A percentile compares a stretch with the other conserved stretches of the same genome.
Conservation (phyloP, 92 coral and sea anemone species). For the Porites cylindrica region DNA sequence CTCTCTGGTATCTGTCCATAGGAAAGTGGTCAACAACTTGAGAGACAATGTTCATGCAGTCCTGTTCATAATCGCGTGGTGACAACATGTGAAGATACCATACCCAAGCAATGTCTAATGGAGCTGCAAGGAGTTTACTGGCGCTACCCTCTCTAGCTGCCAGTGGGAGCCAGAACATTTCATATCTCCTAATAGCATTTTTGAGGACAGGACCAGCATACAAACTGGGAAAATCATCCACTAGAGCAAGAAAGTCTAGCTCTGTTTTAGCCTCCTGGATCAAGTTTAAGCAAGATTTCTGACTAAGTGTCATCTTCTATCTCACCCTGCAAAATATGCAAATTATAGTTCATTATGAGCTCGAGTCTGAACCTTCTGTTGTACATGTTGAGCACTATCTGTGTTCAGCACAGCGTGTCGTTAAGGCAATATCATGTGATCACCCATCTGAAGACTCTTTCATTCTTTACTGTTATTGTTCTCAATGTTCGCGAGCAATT, state of each 20-base stretch:
- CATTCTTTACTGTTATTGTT: no score
- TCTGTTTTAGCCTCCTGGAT: slow-evolving; percentile 38
- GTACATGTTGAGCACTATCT: no score
- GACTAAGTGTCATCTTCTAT: no score
- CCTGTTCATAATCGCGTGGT: slow-evolving; percentile 34
- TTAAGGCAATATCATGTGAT: no score
- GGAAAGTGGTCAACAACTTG: slow-evolving; percentile 53
- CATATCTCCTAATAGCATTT: slow-evolving; percentile 65
- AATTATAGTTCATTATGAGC: no score
- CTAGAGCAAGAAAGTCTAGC: slow-evolving; percentile 45
- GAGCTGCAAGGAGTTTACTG: slow-evolving; percentile 26
- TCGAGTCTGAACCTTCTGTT: no score
- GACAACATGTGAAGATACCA: slow-evolving; percentile 50
- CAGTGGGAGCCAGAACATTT: slow-evolving; percentile 64
- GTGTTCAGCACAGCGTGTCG: no score
- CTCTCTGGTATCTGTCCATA: slow-evolving; percentile 34
- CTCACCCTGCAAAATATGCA: no score
- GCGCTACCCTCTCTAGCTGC: neutral
- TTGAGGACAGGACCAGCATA: slow-evolving; percentile 30
- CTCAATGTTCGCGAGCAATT: no score
- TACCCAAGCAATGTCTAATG: slow-evolving; percentile 33
- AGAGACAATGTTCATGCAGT: slow-evolving; percentile 40
- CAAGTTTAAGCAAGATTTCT: neutral
- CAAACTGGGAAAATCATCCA: slow-evolving; percentile 29
- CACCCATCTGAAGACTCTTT: no score